Percentiles rank a stretch among this genome's conserved stretches.
These are phyloP conservation scores for Tarsius wallacei DNA, from an alignment of 2,797 vertebrate species.

Conservation along the genomic window DNA sequence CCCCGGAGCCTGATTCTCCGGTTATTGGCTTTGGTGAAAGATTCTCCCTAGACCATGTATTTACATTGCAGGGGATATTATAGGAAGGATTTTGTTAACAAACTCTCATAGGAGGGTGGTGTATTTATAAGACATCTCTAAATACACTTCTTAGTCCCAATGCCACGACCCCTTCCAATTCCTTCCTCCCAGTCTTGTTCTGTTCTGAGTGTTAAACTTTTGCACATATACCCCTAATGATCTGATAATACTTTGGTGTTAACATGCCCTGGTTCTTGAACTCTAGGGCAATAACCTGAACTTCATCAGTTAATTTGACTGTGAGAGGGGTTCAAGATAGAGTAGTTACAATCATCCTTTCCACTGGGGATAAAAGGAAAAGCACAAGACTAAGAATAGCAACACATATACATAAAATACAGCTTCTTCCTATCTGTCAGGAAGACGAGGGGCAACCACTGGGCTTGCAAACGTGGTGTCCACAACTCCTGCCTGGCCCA, in stretches of 20 bases:
- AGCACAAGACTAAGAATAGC: conserved; percentile 79
- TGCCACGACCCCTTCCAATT: neutral
- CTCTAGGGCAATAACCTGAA: conserved; percentile 34
- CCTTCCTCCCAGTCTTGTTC: neutral
- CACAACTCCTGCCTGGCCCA: conserved; percentile 66
- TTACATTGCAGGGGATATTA: conserved; percentile 44
- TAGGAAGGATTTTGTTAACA: conserved; percentile 25
- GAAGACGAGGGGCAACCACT: conserved; percentile 42
- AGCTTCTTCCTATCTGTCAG: conserved; percentile 68
- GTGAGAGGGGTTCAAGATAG: conserved; percentile 8
- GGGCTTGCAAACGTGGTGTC: conserved; percentile 73
- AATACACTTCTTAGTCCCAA: neutral
- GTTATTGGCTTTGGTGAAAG: conserved; percentile 9
- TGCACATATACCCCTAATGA: neutral
- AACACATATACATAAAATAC: conserved; percentile 81
- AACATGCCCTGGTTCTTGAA: conserved; percentile 16
- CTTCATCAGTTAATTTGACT: conserved; percentile 62
- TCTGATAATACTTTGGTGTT: conserved; percentile 22
- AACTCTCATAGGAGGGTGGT: neutral
- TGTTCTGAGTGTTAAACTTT: neutral
- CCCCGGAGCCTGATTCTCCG: neutral
- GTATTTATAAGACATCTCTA: neutral
- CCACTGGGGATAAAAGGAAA: conserved; percentile 66
- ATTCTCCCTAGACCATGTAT: neutral
- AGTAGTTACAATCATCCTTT: conserved; percentile 69